These are phyloP conservation scores for Cyprinodon brontotheroides DNA, from an alignment of 2,113 vertebrate species.

Conservation along the genomic window DNA sequence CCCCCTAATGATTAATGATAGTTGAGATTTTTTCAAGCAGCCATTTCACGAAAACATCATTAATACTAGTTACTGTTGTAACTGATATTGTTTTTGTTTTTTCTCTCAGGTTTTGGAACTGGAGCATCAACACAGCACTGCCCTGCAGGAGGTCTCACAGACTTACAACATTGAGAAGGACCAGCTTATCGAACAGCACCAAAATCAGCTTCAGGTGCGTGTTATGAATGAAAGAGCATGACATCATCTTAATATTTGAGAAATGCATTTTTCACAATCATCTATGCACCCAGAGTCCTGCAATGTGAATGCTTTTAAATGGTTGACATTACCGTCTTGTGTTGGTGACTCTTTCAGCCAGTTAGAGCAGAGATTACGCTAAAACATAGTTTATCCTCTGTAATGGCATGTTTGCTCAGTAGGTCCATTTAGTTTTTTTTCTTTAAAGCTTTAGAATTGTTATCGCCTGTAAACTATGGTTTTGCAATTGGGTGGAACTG, in stretches of 20 bases:
- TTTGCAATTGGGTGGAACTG: slow-evolving; percentile 15
- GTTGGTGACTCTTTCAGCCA: slow-evolving; percentile 34
- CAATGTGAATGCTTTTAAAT: slow-evolving; percentile 1
- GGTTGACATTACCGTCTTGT: slow-evolving; percentile 1
- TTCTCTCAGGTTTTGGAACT: slow-evolving; percentile 71
- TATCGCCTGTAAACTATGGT: not conserved
- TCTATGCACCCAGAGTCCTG: not conserved
- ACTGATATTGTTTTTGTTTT: not conserved
- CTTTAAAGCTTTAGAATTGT: slow-evolving; percentile 1
- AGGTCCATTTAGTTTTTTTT: slow-evolving; percentile 20
- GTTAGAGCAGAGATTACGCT: slow-evolving; percentile 33
- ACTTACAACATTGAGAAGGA: slow-evolving; percentile 70
- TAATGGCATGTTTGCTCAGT: slow-evolving; percentile 32
- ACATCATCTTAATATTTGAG: not conserved
- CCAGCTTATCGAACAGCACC: slow-evolving; percentile 74
- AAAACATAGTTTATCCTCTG: slow-evolving; percentile 37
- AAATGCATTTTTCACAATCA: not conserved
- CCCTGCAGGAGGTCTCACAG: slow-evolving; percentile 76
- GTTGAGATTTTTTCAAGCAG: too few relatives aligned
- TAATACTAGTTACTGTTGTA: not conserved
- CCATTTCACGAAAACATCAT: too few relatives aligned
- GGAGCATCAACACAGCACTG: slow-evolving; percentile 79
- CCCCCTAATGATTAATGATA: too few relatives aligned
- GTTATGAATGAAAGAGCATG: not conserved
- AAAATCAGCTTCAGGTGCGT: slow-evolving; percentile 81